Base-by-base conservation (phyloP, 2,888 invertebrate genomes). In the Drosophila mimica region DNA sequence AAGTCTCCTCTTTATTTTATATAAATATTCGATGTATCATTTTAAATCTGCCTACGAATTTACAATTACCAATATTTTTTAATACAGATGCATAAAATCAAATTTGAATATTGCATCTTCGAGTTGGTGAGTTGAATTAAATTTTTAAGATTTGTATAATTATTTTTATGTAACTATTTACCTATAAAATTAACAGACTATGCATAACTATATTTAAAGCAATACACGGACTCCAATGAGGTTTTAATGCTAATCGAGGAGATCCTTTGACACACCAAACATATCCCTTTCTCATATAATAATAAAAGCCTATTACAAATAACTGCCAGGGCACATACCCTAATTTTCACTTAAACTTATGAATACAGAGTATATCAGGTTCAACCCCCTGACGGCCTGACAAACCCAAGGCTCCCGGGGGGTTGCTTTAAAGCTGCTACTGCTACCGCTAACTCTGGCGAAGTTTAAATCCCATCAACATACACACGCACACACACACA, bases 381-480 rank as follows among this genome's bases (percentile, higher is more conserved):
- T 64, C 63, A 79, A 40, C 74, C 74, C 77, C 46, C 38, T 58
- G 5, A 0, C 9, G 9, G 48, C 38, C 13, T 33, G 25, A 28
- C 3, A 8, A 52, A 6, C 13, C 8, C 15, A 30, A 15, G 46
- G 25, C 3, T 15, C 28, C 25, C 36, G 46, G 56, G 58, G 63
- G 60, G 53, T 59, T 76, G 63, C 78, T 69, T 79, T 73, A 77
- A 81, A 66, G 74, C 81, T 63, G 49, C 20, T 64, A 33, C 56
- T 56, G 54, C 52, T 33, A 38, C 28, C 58, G 43, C 43, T 20
- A 33, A 51, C 76, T 76, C 51, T 28, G 20, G 3, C 46, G 28
- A 60, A 63, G 36, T 60, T 78, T 72, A 77, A 81, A 60, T 58
- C 64, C 60, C 51, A 48, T 36, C 57, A 46, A 48, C n/a, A 34